Evolutionary conservation across 2,113 vertebrate species (phyloP).

Genomic region (Daboia siamensis): DNA sequence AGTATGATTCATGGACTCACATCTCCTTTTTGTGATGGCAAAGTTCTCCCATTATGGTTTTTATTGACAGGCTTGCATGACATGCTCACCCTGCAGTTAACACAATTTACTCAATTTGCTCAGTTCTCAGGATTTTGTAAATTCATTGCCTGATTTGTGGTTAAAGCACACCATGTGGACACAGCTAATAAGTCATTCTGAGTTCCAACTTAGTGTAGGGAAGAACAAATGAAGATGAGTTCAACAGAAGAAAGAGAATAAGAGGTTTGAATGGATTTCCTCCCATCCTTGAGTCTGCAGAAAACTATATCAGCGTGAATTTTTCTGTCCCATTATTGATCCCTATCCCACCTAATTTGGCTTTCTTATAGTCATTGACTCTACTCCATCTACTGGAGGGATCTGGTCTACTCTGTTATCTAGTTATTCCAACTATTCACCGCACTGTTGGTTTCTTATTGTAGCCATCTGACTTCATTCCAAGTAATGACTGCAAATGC

Average conservation of each 20-base stretch:
- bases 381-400: neutral
- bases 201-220: neutral
- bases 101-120: neutral
- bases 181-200: neutral
- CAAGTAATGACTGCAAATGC: neutral
- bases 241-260: neutral
- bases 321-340: neutral
- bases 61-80: neutral
- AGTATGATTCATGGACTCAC: neutral
- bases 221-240: neutral
- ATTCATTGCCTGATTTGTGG: neutral
- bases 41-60: neutral
- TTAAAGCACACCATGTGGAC: neutral
- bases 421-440: neutral
- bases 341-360: neutral
- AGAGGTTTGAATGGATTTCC: neutral
- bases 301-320: neutral
- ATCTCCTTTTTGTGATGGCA: neutral
- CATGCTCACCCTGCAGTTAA: neutral
- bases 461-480: neutral
- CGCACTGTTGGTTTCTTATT: neutral
- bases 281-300: neutral
- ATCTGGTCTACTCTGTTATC: neutral
- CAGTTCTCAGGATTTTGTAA: neutral
- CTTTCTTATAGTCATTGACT: neutral